Evolutionary conservation across 1,140 invertebrate species (phyloP).

Genomic region (Drosophila murphyi): DNA sequence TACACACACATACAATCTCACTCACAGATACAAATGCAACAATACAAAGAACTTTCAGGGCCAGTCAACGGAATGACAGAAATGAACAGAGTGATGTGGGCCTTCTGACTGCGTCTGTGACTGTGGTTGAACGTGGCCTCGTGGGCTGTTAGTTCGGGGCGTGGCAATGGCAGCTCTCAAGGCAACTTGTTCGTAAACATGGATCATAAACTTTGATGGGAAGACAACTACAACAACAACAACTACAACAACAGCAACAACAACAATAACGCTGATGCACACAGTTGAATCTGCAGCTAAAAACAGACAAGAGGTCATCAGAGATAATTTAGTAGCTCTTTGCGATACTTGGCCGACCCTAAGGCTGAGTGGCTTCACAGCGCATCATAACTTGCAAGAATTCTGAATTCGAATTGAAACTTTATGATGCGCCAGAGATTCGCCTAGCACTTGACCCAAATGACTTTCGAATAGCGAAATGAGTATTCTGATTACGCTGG

Average conservation of each 20-base stretch:
- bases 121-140: neutral
- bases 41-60: constrained; percentile 30
- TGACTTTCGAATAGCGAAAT: neutral
- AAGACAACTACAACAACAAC: constrained; percentile 11
- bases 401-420: neutral
- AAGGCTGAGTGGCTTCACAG: neutral
- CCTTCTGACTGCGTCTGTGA: constrained; percentile 1
- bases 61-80: constrained; percentile 17
- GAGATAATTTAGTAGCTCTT: constrained; percentile 15
- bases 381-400: constrained; percentile 5
- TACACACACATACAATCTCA: constrained; percentile 1
- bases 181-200: constrained; percentile 44
- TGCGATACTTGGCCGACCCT: constrained; percentile 2
- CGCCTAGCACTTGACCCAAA: neutral
- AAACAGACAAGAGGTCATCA: constrained; percentile 33
- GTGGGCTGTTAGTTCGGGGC: constrained; percentile 8
- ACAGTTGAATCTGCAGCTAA: constrained; percentile 7
- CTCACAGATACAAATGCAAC: neutral
- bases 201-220: constrained; percentile 44
- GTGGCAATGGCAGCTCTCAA: constrained; percentile 36
- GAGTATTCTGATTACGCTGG: no score
- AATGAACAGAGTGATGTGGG: constrained; percentile 22
- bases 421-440: constrained; percentile 5
- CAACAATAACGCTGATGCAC: neutral
- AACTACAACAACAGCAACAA: constrained; percentile 7